A percentile compares a stretch with the other conserved stretches of the same genome.
Conservation (phyloP, 2,113 vertebrate species). For the Tachuris rubrigastra region DNA sequence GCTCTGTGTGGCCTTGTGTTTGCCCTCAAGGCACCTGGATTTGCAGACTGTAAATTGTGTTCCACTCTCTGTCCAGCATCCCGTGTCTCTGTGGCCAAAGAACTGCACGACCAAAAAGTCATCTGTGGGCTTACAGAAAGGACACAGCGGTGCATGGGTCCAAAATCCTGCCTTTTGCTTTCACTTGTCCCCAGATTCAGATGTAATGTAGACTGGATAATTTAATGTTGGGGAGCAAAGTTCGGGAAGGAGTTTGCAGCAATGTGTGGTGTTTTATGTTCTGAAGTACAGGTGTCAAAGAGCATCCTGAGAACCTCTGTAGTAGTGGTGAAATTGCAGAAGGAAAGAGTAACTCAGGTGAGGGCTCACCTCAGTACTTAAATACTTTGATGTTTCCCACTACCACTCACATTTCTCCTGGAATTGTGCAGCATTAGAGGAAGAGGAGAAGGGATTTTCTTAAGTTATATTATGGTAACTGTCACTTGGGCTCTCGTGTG, state of each 20-base stretch:
- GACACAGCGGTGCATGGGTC: rapidly evolving
- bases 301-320: background rate
- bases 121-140: background rate
- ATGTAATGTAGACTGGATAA: background rate
- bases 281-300: background rate
- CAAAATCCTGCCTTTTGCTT: background rate
- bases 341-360: background rate
- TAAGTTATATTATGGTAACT: background rate
- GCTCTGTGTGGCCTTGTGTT: background rate
- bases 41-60: background rate
- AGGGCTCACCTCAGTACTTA: background rate
- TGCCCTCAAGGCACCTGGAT: background rate
- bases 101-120: background rate
- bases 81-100: background rate
- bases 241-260: background rate
- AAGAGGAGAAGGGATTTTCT: background rate
- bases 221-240: background rate
- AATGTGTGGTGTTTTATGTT: rapidly evolving
- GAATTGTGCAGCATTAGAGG: background rate
- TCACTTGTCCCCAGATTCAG: background rate
- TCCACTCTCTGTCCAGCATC: background rate
- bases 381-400: background rate
- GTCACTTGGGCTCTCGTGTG: background rate
- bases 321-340: background rate
- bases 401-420: rapidly evolving